Evolutionary conservation across 30 jellyfish, hydroid and myxozoan genomes (phyloP).

Genomic region (Cassiopea andromeda): DNA sequence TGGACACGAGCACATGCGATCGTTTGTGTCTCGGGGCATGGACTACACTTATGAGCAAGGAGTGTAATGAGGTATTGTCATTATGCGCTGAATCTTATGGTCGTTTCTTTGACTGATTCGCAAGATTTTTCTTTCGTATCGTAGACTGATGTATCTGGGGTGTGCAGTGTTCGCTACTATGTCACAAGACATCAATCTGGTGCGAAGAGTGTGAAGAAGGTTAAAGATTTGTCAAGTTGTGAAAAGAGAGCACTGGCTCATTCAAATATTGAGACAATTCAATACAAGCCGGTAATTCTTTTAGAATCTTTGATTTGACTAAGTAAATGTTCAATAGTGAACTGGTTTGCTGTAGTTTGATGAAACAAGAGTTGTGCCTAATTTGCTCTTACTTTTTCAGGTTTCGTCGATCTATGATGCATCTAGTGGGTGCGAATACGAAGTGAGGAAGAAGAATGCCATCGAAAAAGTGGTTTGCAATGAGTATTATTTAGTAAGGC

Average conservation of each 20-base stretch:
- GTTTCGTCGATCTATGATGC: slow-evolving; percentile 58
- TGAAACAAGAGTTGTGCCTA: no score
- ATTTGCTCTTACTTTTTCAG: background rate
- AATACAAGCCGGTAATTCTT: slow-evolving; percentile 52
- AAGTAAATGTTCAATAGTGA: no score
- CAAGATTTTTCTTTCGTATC: background rate
- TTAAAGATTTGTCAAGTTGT: slow-evolving; percentile 72
- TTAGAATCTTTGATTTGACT: background rate
- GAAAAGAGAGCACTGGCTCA: slow-evolving; percentile 72
- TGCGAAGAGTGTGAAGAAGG: slow-evolving; percentile 42
- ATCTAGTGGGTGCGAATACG: slow-evolving; percentile 35
- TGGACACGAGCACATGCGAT: no score
- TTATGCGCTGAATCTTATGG: no score
- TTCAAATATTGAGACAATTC: slow-evolving; percentile 80
- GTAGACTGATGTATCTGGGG: slow-evolving; percentile 87
- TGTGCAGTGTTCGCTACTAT: slow-evolving; percentile 63
- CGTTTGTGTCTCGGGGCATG: no score
- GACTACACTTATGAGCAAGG: no score
- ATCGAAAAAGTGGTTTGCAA: slow-evolving; percentile 51
- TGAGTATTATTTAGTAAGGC: slow-evolving; percentile 72
- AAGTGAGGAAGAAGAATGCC: slow-evolving; percentile 28
- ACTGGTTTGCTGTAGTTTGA: no score
- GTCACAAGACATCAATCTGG: slow-evolving; percentile 49
- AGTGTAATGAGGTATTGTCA: no score
- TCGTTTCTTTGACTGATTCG: background rate